phyloP scores from a whole-genome alignment of 2,888 invertebrate genomes.

The Cryptocephalus moraei region DNA sequence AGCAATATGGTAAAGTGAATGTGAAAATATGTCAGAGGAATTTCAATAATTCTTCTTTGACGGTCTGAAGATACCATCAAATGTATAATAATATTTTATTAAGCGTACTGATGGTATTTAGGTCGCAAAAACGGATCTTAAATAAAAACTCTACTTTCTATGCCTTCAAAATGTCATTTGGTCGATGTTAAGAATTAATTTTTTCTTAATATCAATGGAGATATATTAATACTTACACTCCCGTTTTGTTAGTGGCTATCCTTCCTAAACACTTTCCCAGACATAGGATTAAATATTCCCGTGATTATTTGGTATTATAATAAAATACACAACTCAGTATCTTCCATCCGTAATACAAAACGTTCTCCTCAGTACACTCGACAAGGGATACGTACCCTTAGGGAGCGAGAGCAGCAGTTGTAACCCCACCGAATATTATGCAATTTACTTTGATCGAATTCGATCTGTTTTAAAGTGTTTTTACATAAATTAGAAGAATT shows the following conservation, averaged over 20 bases:
- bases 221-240: conserved; percentile 29
- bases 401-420: background rate
- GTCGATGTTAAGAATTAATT: conserved; percentile 21
- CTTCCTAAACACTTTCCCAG: conserved; percentile 29
- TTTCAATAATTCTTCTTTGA: conserved; percentile 10
- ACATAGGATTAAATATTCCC: conserved; percentile 14
- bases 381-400: too few species aligned
- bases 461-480: conserved; percentile 9
- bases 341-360: background rate
- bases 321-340: background rate
- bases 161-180: conserved; percentile 28
- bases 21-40: conserved; percentile 6
- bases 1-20: conserved; percentile 13
- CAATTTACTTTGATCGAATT: background rate
- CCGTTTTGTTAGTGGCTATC: conserved; percentile 31
- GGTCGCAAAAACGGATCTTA: conserved; percentile 37
- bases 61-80: conserved; percentile 11
- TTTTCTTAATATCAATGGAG: conserved; percentile 8
- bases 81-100: conserved; percentile 21
- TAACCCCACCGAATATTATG: background rate
- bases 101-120: conserved; percentile 30
- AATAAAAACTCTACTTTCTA: conserved; percentile 32
- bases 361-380: background rate
- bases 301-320: background rate
- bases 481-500: conserved; percentile 22